Conservation (phyloP, 1,140 invertebrate genomes). For the Ditylenchus dipsaci region DNA sequence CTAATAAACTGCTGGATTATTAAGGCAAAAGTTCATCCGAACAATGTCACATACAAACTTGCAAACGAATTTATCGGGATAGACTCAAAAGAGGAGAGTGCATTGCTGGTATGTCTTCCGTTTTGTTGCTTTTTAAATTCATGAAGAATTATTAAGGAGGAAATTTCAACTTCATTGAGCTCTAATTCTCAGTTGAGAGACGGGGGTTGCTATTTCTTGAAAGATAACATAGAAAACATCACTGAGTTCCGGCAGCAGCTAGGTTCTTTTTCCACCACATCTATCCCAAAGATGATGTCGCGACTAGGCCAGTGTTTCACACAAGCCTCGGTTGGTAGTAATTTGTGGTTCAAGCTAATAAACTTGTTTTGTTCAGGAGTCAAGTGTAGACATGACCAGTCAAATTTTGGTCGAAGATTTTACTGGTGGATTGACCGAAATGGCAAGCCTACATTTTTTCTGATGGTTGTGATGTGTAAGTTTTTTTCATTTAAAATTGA, state of each 20-base stretch:
- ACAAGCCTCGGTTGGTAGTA: conserved; percentile 15
- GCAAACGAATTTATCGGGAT: conserved; percentile 21
- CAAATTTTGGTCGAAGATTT: conserved; percentile 24
- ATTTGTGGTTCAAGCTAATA: too few relatives aligned
- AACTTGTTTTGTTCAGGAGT: not conserved
- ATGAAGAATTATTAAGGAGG: not conserved
- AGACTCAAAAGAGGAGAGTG: conserved; percentile 17
- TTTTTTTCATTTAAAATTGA: too few relatives aligned
- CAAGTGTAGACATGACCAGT: conserved; percentile 16
- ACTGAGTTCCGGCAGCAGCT: conserved; percentile 22
- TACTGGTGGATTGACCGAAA: conserved; percentile 26
- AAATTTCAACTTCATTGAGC: conserved; percentile 35
- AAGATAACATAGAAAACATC: conserved; percentile 19
- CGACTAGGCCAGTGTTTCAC: conserved; percentile 45
- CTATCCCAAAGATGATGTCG: conserved; percentile 43
- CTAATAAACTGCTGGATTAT: not conserved
- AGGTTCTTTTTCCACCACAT: conserved; percentile 28
- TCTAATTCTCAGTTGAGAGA: conserved; percentile 48
- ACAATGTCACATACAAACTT: conserved; percentile 1
- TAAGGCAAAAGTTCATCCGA: conserved; percentile 7
- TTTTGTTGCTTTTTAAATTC: not conserved
- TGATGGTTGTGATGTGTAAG: conserved; percentile 43
- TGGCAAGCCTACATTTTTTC: conserved; percentile 40
- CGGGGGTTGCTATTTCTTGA: conserved; percentile 42
- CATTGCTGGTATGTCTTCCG: conserved; percentile 14